phyloP scores from a whole-genome alignment of 2,113 vertebrate species.

The Scomber japonicus region DNA sequence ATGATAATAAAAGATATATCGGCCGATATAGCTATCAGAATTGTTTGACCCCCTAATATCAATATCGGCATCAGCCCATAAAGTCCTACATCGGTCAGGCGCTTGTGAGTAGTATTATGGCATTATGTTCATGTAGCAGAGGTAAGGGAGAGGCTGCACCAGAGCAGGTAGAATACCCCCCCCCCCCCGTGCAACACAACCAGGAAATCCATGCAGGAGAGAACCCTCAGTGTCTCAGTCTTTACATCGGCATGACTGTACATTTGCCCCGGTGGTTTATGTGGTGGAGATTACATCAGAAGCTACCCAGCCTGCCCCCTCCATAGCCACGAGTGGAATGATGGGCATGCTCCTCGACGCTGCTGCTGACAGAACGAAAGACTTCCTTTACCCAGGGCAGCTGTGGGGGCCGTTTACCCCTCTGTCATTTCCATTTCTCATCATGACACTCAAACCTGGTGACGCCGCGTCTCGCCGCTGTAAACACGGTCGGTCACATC shows the following conservation, averaged over 20 bases:
- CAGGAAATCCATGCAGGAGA: no score
- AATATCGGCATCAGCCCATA: no score
- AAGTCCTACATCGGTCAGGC: no score
- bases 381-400: constrained; percentile 17
- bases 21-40: no score
- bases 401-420: constrained; percentile 18
- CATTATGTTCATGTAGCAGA: no score
- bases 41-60: no score
- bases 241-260: not conserved
- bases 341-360: constrained; percentile 30
- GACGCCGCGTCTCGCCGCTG: not conserved
- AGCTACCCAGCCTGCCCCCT: constrained; percentile 8
- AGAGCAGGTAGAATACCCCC: no score
- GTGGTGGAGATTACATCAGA: constrained; percentile 33
- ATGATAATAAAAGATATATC: no score
- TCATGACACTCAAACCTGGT: constrained; percentile 2
- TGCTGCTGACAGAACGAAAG: constrained; percentile 42
- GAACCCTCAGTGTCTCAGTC: no score
- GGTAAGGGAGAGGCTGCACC: no score
- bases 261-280: not conserved
- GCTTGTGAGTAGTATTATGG: no score
- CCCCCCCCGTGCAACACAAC: no score
- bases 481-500: not conserved
- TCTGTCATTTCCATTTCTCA: constrained; percentile 25
- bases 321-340: constrained; percentile 35